Evolutionary conservation across 2,888 invertebrate species (phyloP).

Genomic region (Protophormia terraenovae): DNA sequence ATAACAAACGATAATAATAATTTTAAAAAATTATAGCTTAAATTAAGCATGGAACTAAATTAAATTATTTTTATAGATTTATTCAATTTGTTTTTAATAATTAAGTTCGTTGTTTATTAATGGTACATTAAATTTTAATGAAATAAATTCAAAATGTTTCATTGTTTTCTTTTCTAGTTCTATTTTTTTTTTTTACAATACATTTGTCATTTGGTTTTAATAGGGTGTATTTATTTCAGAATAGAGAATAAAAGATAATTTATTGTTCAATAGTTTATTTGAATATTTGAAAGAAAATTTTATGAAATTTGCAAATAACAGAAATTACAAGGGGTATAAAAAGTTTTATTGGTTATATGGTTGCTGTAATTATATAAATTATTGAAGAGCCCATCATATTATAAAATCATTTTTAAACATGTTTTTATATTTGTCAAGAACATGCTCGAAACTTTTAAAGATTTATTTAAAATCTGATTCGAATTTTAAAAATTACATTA

Average conservation of each 20-base stretch:
- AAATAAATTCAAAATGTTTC: slow-evolving; percentile 49
- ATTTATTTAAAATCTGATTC: no score
- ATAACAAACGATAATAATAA: not conserved
- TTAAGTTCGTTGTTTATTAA: slow-evolving; percentile 62
- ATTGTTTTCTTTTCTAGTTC: slow-evolving; percentile 27
- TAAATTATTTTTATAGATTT: not conserved
- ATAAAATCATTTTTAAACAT: no score
- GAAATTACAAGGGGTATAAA: no score
- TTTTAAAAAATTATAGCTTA: not conserved
- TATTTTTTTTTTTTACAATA: not conserved
- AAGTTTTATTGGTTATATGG: no score
- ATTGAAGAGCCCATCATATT: no score
- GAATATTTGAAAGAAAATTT: no score
- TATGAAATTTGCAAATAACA: no score
- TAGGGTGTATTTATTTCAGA: not conserved
- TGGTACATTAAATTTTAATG: slow-evolving; percentile 43
- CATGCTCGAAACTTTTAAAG: no score
- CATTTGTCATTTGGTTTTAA: not conserved
- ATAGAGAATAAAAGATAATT: not conserved
- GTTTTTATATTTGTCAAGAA: no score
- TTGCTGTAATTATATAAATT: no score
- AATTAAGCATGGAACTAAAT: not conserved
- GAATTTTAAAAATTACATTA: no score
- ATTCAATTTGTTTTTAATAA: not conserved
- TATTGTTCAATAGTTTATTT: not conserved